These are phyloP conservation scores for Pristis pectinata DNA, from an alignment of 2,797 vertebrate species.

Conservation along the genomic window DNA sequence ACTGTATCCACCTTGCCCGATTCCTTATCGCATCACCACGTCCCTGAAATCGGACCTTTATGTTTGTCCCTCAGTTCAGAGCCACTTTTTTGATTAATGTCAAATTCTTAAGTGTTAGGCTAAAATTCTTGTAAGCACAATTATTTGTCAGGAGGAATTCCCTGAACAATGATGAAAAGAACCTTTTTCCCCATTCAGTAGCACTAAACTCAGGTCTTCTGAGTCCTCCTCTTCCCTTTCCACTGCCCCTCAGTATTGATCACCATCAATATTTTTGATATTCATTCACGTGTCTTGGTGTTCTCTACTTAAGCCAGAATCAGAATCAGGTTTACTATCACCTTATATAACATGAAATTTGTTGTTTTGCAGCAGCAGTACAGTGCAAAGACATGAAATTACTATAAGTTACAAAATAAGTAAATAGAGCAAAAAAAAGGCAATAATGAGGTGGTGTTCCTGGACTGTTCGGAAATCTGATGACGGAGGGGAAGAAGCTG, in stretches of 20 bases:
- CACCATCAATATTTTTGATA: background rate
- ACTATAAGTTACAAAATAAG: too few species aligned
- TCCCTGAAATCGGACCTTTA: background rate
- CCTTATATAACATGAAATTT: too few species aligned
- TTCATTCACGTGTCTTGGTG: too few species aligned
- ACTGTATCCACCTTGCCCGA: background rate
- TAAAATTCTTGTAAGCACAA: background rate
- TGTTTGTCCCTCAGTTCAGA: background rate
- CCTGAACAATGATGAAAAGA: background rate
- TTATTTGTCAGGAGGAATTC: background rate
- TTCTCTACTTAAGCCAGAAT: too few species aligned
- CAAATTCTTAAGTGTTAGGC: background rate
- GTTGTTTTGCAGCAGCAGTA: too few species aligned
- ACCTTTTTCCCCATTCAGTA: background rate
- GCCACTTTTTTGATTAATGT: background rate
- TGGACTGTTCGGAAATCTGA: too few species aligned
- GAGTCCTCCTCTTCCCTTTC: background rate
- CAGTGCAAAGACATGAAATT: too few species aligned
- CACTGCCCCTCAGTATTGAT: background rate
- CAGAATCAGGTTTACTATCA: too few species aligned
- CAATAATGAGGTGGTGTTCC: too few species aligned
- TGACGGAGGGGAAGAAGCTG: too few species aligned
- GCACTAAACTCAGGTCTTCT: background rate
- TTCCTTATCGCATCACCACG: background rate
- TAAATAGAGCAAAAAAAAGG: too few species aligned